Conservation (phyloP, 2,888 invertebrate species). For the Dimorphilus gyrociliatus region DNA sequence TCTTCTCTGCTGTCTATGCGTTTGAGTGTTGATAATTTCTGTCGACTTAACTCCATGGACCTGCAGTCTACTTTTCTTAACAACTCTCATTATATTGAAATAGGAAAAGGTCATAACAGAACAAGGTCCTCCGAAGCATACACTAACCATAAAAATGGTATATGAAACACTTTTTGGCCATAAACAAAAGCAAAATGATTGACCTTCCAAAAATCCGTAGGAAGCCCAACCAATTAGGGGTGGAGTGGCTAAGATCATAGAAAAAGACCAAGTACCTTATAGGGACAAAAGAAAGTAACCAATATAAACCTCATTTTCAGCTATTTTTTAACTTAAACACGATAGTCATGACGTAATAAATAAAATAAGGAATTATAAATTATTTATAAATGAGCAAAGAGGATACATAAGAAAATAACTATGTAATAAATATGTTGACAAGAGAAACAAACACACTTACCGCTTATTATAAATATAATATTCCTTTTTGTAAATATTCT, state of each 20-base stretch:
- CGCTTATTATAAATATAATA: conserved; percentile 15
- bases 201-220: conserved; percentile 17
- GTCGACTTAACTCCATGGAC: too few relatives aligned
- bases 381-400: too few relatives aligned
- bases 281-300: conserved; percentile 3
- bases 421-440: background rate
- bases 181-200: conserved; percentile 25
- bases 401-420: background rate
- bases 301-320: background rate
- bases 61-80: conserved; percentile 12
- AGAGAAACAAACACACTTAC: conserved; percentile 10
- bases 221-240: conserved; percentile 24
- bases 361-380: too few relatives aligned
- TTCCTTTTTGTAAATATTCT: conserved; percentile 17
- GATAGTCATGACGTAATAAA: background rate
- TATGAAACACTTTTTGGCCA: conserved; percentile 20
- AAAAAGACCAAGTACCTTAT: conserved; percentile 18
- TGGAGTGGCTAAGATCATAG: conserved; percentile 16
- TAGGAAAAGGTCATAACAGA: conserved; percentile 23
- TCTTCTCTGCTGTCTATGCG: conserved; percentile 3
- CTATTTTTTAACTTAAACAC: background rate
- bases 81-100: conserved; percentile 14
- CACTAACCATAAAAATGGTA: conserved; percentile 24
- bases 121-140: conserved; percentile 24
- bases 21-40: background rate